Evolutionary conservation across 2,113 vertebrate genomes (phyloP).

Genomic region (Poeciliopsis occidentalis): DNA sequence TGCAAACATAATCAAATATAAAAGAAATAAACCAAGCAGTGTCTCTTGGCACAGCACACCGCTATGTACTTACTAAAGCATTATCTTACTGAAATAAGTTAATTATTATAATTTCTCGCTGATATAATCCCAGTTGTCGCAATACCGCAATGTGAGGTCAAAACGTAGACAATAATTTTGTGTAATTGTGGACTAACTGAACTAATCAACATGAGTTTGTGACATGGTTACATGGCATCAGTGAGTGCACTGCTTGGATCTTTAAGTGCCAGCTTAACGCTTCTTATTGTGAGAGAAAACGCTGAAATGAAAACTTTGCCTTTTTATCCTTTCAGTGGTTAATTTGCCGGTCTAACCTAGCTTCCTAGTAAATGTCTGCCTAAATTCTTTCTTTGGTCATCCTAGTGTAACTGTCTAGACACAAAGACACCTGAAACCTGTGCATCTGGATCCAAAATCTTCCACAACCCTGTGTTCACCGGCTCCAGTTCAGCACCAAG

Average conservation of each 20-base stretch:
- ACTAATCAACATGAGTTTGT: slow-evolving; percentile 41
- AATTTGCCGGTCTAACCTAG: neutral
- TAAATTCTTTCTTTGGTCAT: slow-evolving; percentile 24
- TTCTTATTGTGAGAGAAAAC: neutral
- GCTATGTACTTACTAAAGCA: slow-evolving; percentile 21
- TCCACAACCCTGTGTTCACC: slow-evolving; percentile 35
- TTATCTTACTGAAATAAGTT: slow-evolving; percentile 25
- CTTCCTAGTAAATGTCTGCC: neutral
- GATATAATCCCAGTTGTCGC: slow-evolving; percentile 32
- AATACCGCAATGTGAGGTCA: slow-evolving; percentile 47
- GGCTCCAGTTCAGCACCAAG: slow-evolving; percentile 49
- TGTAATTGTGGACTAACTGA: slow-evolving; percentile 38
- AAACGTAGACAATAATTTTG: slow-evolving; percentile 34
- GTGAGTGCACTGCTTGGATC: slow-evolving; percentile 23
- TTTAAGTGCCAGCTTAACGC: slow-evolving; percentile 4
- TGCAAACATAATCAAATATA: slow-evolving; percentile 12
- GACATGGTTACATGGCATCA: slow-evolving; percentile 25
- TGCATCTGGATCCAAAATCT: slow-evolving; percentile 34
- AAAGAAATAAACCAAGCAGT: neutral
- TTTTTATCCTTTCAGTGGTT: neutral
- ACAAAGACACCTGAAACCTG: slow-evolving; percentile 63
- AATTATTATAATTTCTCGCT: slow-evolving; percentile 36
- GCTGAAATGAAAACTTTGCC: neutral
- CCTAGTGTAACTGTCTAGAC: slow-evolving; percentile 66
- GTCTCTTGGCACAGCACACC: neutral